Evolutionary conservation across 2,888 invertebrate genomes (phyloP).

Genomic region (Dynastes grantii): DNA sequence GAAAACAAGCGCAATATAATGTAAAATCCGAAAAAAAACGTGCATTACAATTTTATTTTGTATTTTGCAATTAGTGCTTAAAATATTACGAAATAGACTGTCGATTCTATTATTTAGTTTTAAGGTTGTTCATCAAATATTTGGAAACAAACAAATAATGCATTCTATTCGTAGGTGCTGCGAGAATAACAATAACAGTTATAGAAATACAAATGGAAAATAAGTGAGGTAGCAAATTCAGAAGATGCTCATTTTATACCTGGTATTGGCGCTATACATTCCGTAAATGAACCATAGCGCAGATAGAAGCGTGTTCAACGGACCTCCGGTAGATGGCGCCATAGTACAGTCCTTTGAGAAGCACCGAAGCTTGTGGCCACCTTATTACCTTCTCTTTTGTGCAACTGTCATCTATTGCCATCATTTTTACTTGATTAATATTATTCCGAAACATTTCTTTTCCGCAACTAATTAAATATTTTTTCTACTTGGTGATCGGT

Average conservation of each 20-base stretch:
- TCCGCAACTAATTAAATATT: constrained; percentile 52
- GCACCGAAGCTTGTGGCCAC: constrained; percentile 50
- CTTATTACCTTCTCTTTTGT: constrained; percentile 54
- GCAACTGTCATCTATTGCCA: constrained; percentile 52
- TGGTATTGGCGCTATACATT: neutral
- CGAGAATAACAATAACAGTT: constrained; percentile 23
- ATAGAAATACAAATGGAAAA: constrained; percentile 49
- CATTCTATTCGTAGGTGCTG: neutral
- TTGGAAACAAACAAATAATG: constrained; percentile 1
- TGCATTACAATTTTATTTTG: too few species aligned
- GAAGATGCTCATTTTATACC: constrained; percentile 44
- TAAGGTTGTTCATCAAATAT: neutral
- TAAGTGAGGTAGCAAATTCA: constrained; percentile 51
- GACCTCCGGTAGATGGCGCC: constrained; percentile 54
- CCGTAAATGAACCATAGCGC: constrained; percentile 17
- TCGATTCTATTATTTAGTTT: neutral
- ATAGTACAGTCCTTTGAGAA: constrained; percentile 45
- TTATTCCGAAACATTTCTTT: constrained; percentile 50
- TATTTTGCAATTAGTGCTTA: too few species aligned
- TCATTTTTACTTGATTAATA: constrained; percentile 54
- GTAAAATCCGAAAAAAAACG: too few species aligned
- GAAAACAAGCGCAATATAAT: too few species aligned
- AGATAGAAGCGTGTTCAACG: constrained; percentile 38
- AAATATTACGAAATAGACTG: too few species aligned
- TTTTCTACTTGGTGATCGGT: constrained; percentile 2